Conservation (phyloP, 2,113 vertebrate genomes). For the Clinocottus analis region DNA sequence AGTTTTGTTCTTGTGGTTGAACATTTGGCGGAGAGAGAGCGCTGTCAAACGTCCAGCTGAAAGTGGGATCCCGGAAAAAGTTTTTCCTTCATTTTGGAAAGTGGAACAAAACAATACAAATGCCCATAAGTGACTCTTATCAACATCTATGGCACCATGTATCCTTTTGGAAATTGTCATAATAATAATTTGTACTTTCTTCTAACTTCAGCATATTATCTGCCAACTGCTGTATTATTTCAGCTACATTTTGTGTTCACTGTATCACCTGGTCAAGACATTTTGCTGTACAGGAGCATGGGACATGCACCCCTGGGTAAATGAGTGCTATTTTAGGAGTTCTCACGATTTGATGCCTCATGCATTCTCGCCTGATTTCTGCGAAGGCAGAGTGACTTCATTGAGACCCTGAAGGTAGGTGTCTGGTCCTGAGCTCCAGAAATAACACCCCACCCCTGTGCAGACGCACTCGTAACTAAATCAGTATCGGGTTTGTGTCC, state of each 20-base stretch:
- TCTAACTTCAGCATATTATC: background rate
- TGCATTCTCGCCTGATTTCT: conserved; percentile 58
- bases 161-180: background rate
- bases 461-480: conserved; percentile 50
- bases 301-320: conserved; percentile 19
- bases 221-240: background rate
- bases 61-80: conserved; percentile 9
- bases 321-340: conserved; percentile 60
- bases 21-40: conserved; percentile 25
- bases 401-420: conserved; percentile 45
- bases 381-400: conserved; percentile 63
- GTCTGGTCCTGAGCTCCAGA: conserved; percentile 52
- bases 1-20: conserved; percentile 23
- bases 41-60: conserved; percentile 13
- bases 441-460: conserved; percentile 58
- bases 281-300: background rate
- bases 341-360: conserved; percentile 60
- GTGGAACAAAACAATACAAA: background rate
- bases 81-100: background rate
- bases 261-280: background rate
- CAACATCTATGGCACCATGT: background rate
- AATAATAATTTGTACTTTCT: background rate
- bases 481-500: conserved; percentile 49
- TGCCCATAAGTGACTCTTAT: background rate
- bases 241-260: background rate